Percentiles rank a stretch among this genome's conserved stretches.
These are phyloP conservation scores for Oreochromis mossambicus DNA, from an alignment of 2,797 vertebrate species.

Conservation along the genomic window DNA sequence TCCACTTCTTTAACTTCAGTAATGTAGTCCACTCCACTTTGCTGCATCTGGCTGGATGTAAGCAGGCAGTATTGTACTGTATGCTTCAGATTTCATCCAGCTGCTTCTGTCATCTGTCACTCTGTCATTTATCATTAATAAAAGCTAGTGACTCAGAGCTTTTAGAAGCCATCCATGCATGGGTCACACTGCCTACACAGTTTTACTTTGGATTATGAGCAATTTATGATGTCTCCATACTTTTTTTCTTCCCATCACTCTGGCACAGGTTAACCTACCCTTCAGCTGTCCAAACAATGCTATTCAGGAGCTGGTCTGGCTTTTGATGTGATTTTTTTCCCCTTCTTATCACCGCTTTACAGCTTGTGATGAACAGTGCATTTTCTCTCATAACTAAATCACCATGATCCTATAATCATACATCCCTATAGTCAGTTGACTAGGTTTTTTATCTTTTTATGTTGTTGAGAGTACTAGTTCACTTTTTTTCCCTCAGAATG, in stretches of 20 bases:
- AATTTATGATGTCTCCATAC: neutral
- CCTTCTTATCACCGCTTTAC: neutral
- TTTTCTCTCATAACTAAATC: neutral
- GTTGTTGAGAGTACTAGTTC: neutral
- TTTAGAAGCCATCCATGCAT: neutral
- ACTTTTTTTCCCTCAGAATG: neutral
- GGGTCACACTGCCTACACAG: neutral
- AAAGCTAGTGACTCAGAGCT: neutral
- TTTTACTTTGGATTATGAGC: neutral
- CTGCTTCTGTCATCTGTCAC: neutral
- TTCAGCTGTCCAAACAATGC: neutral
- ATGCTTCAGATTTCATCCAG: neutral
- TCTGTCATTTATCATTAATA: neutral
- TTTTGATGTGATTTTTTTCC: neutral
- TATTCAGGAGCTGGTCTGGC: neutral
- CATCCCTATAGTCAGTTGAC: neutral
- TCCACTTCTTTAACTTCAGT: neutral
- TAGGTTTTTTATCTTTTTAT: neutral
- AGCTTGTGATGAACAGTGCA: neutral
- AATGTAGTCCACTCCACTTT: neutral
- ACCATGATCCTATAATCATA: neutral
- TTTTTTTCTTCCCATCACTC: neutral
- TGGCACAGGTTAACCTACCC: neutral
- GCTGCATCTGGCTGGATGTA: neutral
- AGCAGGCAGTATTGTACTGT: neutral